Conservation (phyloP, 2,797 vertebrate species). For the Adelosebastes latens region DNA sequence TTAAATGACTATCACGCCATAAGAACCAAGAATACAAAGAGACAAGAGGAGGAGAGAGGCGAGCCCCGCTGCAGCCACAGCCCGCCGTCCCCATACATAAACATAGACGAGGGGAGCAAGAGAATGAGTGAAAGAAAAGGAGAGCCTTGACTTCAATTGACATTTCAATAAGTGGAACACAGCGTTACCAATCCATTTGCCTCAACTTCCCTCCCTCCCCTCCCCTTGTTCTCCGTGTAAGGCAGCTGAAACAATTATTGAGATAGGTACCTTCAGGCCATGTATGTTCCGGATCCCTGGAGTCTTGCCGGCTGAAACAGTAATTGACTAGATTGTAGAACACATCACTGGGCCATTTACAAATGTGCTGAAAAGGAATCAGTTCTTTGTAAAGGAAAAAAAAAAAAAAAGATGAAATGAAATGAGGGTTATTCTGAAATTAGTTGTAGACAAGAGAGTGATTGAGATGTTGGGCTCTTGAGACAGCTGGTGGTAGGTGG, state of each 20-base stretch:
- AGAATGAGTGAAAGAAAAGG: slow-evolving; percentile 77
- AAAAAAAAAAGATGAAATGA: slow-evolving; percentile 69
- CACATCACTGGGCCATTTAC: slow-evolving; percentile 96
- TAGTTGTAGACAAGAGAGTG: slow-evolving; percentile 89
- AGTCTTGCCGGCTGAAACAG: slow-evolving; percentile 99
- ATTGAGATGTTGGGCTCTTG: slow-evolving; percentile 89
- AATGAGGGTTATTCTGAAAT: slow-evolving; percentile 94
- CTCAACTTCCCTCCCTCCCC: slow-evolving; percentile 82
- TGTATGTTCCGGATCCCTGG: slow-evolving; percentile 99
- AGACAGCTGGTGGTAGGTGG: slow-evolving; percentile 71
- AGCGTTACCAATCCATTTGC: slow-evolving; percentile 94
- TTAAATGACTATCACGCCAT: slow-evolving; percentile 30
- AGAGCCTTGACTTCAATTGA: slow-evolving; percentile 96
- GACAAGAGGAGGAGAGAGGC: background rate
- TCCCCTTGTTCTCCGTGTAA: slow-evolving; percentile 63
- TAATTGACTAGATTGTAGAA: slow-evolving; percentile 99
- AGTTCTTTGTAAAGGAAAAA: slow-evolving; percentile 84
- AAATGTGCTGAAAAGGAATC: slow-evolving; percentile 96
- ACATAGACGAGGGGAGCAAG: slow-evolving; percentile 61
- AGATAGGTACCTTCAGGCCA: slow-evolving; percentile 99
- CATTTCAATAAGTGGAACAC: slow-evolving; percentile 99
- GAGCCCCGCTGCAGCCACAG: slow-evolving; percentile 3
- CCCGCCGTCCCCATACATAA: slow-evolving; percentile 56
- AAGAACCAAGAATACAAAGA: slow-evolving; percentile 26
- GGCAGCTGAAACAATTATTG: slow-evolving; percentile 97